Base-by-base conservation (phyloP, 2,797 vertebrate genomes). In the Natrix natrix region DNA sequence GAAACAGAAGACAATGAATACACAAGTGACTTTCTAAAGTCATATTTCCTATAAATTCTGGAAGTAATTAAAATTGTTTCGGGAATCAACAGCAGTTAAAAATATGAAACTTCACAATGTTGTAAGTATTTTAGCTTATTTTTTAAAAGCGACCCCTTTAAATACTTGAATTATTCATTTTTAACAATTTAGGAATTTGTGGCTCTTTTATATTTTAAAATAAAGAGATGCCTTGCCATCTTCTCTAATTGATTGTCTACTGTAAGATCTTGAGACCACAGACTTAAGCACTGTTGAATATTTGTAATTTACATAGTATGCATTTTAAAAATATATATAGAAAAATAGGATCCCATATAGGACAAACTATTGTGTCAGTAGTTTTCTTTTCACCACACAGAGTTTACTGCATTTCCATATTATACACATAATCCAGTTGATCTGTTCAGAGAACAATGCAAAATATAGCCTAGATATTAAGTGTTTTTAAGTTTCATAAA, bases 391-490 rank as follows among this genome's bases (percentile, higher is more conserved):
- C 32, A 78, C 26, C 32, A 57, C 43, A 1, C 60, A 57, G 16
- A 83, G 8, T 0, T 69, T 54, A 60, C 0, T 0, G 17, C 0
- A 16, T 90, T 94, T 74, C 37, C 7, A 2, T 93, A 37, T 59
- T 93, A 37, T 63, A 88, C 12, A 57, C 3, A 32, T 16, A 26
- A 26, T 48, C 95, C 86, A 89, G 37, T 52, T 54, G 69, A 95
- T 22, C 1, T 66, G 78, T n/a, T 87, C 8, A 3, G 22, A 89
- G 59, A n/a, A 74, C 54, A 86, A 74, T 22, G 37, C 55, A 63
- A 5, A 54, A 94, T 0, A 92, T 56, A 59, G 92, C 20, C 11
- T 90, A 59, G 78, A 94, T 91, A 54, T 17, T 74, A 24, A 26
- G 63, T 63, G 56, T 1, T 0, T 32, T 91, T 92, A 59, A 83